phyloP scores from a whole-genome alignment of 2,888 invertebrate genomes.

The Parnassius mnemosyne region DNA sequence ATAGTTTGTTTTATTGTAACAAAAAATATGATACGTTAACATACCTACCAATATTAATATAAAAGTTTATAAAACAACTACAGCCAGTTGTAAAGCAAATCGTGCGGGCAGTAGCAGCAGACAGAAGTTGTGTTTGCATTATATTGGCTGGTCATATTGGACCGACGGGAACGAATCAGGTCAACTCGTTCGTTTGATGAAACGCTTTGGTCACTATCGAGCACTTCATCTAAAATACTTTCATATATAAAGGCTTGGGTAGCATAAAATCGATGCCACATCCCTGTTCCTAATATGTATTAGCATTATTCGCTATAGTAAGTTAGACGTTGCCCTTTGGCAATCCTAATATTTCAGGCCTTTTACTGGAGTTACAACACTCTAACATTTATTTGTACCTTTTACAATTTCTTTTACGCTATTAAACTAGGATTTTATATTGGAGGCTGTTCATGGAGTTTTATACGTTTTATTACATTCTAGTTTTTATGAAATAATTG shows the following conservation, averaged over 20 bases:
- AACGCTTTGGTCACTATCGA: conserved; percentile 43
- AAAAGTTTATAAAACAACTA: not conserved
- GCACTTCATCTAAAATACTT: conserved; percentile 49
- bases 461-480: too few relatives aligned
- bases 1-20: conserved; percentile 24
- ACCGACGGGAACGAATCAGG: conserved; percentile 44
- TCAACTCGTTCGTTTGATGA: conserved; percentile 57
- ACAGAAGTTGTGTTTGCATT: conserved; percentile 52
- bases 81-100: conserved; percentile 40
- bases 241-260: conserved; percentile 20
- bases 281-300: not conserved
- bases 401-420: too few relatives aligned
- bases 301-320: too few relatives aligned
- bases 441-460: too few relatives aligned
- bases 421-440: too few relatives aligned
- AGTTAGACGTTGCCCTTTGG: too few relatives aligned
- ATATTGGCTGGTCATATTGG: conserved; percentile 54
- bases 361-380: too few relatives aligned
- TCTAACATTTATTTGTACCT: too few relatives aligned
- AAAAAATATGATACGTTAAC: not conserved
- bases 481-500: too few relatives aligned
- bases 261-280: conserved; percentile 23
- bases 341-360: too few relatives aligned
- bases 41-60: too few relatives aligned
- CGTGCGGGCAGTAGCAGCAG: conserved; percentile 33